phyloP scores from a whole-genome alignment of 2,888 invertebrate genomes.

The Macrophya alboannulata region DNA sequence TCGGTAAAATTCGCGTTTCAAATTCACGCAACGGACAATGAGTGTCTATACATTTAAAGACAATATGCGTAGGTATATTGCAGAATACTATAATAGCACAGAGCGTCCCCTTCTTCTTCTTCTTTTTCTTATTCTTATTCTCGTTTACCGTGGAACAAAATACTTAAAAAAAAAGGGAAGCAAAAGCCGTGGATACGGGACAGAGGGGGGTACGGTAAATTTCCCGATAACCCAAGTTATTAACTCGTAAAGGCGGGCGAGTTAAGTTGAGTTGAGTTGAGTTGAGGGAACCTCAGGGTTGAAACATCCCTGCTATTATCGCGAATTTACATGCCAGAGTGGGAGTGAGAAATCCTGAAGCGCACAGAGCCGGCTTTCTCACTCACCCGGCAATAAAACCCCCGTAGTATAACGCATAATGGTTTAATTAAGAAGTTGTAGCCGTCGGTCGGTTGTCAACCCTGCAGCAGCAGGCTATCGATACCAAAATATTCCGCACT shows the following conservation, averaged over 20 bases:
- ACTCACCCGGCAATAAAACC: slow-evolving; percentile 72
- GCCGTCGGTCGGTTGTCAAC: slow-evolving; percentile 48
- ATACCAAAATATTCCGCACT: background rate
- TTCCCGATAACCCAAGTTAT: slow-evolving; percentile 79
- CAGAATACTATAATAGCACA: no score
- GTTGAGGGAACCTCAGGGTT: slow-evolving; percentile 67
- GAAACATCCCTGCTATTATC: slow-evolving; percentile 75
- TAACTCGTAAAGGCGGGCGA: slow-evolving; percentile 77
- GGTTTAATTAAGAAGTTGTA: slow-evolving; percentile 78
- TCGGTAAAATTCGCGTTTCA: background rate
- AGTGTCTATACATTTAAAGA: background rate
- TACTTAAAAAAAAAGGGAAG: background rate
- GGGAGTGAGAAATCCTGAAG: slow-evolving; percentile 34
- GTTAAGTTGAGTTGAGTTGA: slow-evolving; percentile 75
- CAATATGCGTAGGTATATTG: background rate
- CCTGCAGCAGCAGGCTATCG: background rate
- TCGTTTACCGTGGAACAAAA: background rate
- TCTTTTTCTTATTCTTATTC: background rate
- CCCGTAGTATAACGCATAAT: slow-evolving; percentile 75
- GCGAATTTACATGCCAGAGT: slow-evolving; percentile 76
- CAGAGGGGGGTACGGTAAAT: slow-evolving; percentile 70
- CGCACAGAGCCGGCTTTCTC: slow-evolving; percentile 49
- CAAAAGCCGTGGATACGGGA: background rate
- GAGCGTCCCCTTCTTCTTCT: background rate
- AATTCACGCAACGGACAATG: background rate